These are phyloP conservation scores for Okapia johnstoni DNA, from an alignment of 2,113 vertebrate species.

Conservation along the genomic window DNA sequence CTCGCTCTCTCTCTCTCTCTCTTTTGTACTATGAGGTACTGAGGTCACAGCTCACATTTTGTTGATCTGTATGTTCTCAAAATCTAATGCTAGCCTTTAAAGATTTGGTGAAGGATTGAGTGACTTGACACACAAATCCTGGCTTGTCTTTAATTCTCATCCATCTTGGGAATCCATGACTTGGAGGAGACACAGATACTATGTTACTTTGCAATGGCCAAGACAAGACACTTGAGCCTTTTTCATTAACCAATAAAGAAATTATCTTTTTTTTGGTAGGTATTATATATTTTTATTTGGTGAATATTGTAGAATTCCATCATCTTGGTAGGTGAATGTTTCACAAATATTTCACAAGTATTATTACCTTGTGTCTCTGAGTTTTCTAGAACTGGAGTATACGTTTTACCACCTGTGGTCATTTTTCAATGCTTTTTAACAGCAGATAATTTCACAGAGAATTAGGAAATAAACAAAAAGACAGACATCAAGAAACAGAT, in stretches of 20 bases:
- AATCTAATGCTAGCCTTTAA: background rate
- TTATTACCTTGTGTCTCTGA: background rate
- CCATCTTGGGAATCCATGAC: background rate
- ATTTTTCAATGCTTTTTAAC: background rate
- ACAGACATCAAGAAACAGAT: background rate
- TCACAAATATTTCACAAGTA: background rate
- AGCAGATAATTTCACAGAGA: background rate
- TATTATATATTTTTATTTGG: background rate
- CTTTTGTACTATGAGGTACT: background rate
- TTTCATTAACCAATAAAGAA: background rate
- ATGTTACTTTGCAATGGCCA: background rate
- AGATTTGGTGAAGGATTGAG: background rate
- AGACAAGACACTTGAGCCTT: background rate
- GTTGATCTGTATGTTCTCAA: background rate
- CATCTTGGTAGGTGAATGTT: background rate
- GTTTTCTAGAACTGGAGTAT: background rate
- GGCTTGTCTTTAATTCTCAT: background rate
- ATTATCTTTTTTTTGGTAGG: background rate
- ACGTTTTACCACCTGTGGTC: background rate
- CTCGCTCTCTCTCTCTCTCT: background rate
- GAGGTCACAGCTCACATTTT: background rate
- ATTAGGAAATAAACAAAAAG: background rate
- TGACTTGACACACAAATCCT: background rate
- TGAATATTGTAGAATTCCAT: background rate
- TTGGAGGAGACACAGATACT: background rate